Percentiles rank a stretch among this genome's conserved stretches.
phyloP scores from a whole-genome alignment of 2,113 vertebrate genomes.

The Caracal caracal region DNA sequence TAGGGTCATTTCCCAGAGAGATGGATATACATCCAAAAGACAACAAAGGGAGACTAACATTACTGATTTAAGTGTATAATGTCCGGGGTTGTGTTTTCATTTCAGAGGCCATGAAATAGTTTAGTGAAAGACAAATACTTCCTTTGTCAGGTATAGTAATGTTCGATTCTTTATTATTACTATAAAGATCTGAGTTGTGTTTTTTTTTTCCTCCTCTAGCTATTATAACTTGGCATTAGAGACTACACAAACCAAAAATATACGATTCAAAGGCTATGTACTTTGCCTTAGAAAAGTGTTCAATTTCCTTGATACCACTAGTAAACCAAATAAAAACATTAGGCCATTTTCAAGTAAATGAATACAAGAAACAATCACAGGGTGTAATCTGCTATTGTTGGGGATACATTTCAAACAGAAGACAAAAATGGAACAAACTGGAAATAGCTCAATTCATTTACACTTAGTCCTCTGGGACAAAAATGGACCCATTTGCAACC shows the following conservation, averaged over 20 bases:
- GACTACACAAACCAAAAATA: background rate
- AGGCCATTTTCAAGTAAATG: conserved; percentile 10
- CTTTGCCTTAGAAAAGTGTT: background rate
- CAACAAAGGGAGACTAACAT: rapidly evolving
- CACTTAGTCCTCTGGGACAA: conserved; percentile 6
- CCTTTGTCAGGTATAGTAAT: background rate
- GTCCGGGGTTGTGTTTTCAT: background rate
- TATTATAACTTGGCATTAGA: background rate
- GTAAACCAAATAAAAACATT: background rate
- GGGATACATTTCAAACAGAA: conserved; percentile 9
- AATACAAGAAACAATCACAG: background rate
- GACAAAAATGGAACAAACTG: conserved; percentile 24
- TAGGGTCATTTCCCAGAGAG: background rate
- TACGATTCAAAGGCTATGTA: background rate
- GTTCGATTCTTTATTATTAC: background rate
- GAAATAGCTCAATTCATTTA: conserved; percentile 33
- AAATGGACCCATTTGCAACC: conserved; percentile 34
- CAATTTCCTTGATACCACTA: background rate
- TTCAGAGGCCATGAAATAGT: background rate
- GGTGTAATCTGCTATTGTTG: background rate
- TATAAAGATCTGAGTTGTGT: background rate
- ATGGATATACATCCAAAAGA: background rate
- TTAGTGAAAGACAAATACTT: background rate
- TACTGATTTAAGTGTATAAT: background rate
- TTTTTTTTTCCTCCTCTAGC: background rate